Evolutionary conservation across 2,113 vertebrate genomes (phyloP).

Genomic region (Eurypyga helias): DNA sequence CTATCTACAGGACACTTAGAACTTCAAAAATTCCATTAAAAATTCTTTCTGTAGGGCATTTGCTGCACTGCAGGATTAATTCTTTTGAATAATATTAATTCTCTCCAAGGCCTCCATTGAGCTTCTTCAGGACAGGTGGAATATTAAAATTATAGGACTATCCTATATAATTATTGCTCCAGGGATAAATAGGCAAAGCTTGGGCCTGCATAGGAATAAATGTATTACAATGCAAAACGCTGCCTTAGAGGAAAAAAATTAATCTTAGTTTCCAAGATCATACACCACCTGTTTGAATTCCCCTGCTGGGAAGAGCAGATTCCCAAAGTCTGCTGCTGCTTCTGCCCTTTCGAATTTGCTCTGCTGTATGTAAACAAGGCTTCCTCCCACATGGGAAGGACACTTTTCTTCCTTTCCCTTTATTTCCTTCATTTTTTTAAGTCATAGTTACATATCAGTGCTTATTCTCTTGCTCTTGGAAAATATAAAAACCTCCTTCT

Average conservation of each 20-base stretch:
- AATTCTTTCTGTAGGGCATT: not conserved
- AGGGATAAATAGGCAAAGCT: not conserved
- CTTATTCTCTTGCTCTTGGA: not conserved
- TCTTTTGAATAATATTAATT: not conserved
- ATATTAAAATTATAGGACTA: not conserved
- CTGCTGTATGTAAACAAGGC: not conserved
- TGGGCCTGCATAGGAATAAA: not conserved
- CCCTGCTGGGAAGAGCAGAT: not conserved
- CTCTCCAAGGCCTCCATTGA: not conserved
- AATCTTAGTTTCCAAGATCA: constrained; percentile 1
- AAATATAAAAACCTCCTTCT: not conserved
- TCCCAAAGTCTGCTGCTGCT: not conserved
- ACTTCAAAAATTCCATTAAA: not conserved
- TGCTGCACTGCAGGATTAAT: not conserved
- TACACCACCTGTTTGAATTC: not conserved
- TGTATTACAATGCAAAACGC: not conserved
- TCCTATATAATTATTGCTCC: not conserved
- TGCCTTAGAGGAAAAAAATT: not conserved
- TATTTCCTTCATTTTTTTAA: not conserved
- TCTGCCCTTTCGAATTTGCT: not conserved
- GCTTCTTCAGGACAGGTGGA: not conserved
- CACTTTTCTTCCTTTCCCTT: not conserved
- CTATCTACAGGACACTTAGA: not conserved
- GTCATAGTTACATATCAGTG: not conserved
- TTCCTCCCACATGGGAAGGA: not conserved